Percentiles rank a stretch among this genome's conserved stretches.
Conservation (phyloP, 2,888 invertebrate species). For the Ormyrus pomaceus region DNA sequence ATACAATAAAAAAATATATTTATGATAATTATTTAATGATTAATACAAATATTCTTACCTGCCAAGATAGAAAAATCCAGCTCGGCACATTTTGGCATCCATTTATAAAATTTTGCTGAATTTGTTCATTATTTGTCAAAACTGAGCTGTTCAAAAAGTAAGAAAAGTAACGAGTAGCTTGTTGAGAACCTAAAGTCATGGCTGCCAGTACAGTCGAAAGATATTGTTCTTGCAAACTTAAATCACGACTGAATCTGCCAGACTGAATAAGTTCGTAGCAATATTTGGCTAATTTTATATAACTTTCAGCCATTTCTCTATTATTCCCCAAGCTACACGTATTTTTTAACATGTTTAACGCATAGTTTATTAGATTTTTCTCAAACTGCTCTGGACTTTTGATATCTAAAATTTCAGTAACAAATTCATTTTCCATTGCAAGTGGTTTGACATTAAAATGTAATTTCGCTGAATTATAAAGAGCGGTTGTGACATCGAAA, state of each 20-base stretch:
- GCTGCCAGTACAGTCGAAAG: constrained; percentile 77
- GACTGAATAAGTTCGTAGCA: constrained; percentile 59
- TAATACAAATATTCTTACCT: constrained; percentile 66
- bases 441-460: neutral
- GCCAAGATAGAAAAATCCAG: constrained; percentile 85
- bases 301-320: constrained; percentile 59
- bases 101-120: constrained; percentile 74
- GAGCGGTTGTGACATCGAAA: constrained; percentile 34
- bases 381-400: constrained; percentile 13
- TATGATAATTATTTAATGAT: neutral
- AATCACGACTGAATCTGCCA: neutral
- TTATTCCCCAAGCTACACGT: constrained; percentile 57
- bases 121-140: constrained; percentile 64
- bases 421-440: neutral
- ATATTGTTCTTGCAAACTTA: constrained; percentile 62
- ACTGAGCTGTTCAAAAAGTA: constrained; percentile 77
- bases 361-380: neutral
- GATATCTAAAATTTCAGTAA: neutral
- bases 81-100: constrained; percentile 78
- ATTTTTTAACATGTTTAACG: constrained; percentile 59
- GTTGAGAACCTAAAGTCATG: constrained; percentile 79
- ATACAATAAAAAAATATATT: neutral
- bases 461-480: constrained; percentile 35
- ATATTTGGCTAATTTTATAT: constrained; percentile 64
- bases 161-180: constrained; percentile 81